Evolutionary conservation across 1,140 invertebrate species (phyloP).

Genomic region (Drosophila miranda): DNA sequence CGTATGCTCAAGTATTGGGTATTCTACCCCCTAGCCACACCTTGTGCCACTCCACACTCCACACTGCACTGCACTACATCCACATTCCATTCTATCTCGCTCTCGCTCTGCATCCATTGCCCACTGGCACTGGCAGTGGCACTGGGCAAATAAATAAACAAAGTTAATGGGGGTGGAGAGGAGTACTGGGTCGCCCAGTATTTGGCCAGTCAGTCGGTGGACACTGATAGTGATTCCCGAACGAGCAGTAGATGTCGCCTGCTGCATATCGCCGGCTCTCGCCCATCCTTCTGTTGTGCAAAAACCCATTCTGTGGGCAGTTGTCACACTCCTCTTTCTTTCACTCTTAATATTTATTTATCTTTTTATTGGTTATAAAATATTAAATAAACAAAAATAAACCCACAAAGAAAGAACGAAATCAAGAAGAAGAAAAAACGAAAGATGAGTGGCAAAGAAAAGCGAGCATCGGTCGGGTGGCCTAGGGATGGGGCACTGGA

Average conservation of each 20-base stretch:
- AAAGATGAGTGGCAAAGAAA: slow-evolving; percentile 3
- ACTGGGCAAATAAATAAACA: slow-evolving; percentile 33
- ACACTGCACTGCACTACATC: too few relatives aligned
- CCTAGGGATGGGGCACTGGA: too few relatives aligned
- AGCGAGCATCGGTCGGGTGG: slow-evolving; percentile 1
- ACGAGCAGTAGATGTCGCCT: slow-evolving; percentile 8
- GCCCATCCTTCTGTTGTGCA: slow-evolving; percentile 22
- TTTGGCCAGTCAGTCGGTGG: slow-evolving; percentile 49
- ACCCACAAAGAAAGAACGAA: too few relatives aligned
- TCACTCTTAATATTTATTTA: slow-evolving; percentile 24
- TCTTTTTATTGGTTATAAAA: slow-evolving; percentile 49
- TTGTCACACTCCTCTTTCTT: slow-evolving; percentile 12
- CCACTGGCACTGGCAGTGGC: neutral
- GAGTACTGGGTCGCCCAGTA: slow-evolving; percentile 4
- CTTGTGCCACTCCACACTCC: too few relatives aligned
- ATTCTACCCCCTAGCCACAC: too few relatives aligned
- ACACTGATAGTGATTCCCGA: slow-evolving; percentile 49
- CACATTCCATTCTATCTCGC: neutral
- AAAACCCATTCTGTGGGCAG: slow-evolving; percentile 21
- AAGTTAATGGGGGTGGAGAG: slow-evolving; percentile 11
- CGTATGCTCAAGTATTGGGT: slow-evolving; percentile 19
- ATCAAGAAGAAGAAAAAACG: too few relatives aligned
- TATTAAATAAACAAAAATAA: slow-evolving; percentile 9
- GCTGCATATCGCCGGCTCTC: slow-evolving; percentile 11
- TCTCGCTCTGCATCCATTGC: neutral